A percentile compares a stretch with the other conserved stretches of the same genome.
Evolutionary conservation across 1,140 invertebrate species (phyloP).

Genomic region (Tetranychus cinnabarinus): DNA sequence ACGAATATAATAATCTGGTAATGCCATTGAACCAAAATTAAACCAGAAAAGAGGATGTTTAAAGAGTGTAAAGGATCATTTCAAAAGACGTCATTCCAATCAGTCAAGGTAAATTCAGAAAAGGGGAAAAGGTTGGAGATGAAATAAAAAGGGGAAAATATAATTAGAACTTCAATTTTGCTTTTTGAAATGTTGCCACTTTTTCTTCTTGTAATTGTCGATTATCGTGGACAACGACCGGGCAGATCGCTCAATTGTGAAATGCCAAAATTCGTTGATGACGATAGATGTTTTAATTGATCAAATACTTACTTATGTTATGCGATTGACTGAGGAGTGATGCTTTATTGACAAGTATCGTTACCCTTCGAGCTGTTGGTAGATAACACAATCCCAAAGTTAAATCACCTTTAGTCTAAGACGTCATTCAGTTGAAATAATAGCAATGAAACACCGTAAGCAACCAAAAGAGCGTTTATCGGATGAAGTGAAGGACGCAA

Average conservation of each 20-base stretch:
- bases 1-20: conserved; percentile 27
- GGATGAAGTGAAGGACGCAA: too few relatives aligned
- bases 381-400: conserved; percentile 29
- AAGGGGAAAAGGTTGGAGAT: background rate
- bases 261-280: background rate
- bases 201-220: too few relatives aligned
- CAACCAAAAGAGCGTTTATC: too few relatives aligned
- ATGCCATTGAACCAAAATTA: background rate
- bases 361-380: conserved; percentile 30
- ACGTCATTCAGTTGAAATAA: too few relatives aligned
- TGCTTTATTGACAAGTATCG: conserved; percentile 27
- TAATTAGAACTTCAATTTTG: too few relatives aligned
- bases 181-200: too few relatives aligned
- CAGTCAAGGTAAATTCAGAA: background rate
- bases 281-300: background rate
- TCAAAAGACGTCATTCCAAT: too few relatives aligned
- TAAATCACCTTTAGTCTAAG: conserved; percentile 21
- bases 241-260: too few relatives aligned
- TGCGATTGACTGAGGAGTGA: conserved; percentile 8
- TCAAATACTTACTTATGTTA: background rate
- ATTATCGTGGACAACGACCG: too few relatives aligned
- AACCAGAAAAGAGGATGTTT: background rate
- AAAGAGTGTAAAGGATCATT: background rate
- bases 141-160: background rate
- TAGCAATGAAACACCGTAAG: too few relatives aligned